These are phyloP conservation scores for Pseudomyrmex pallidus DNA, from an alignment of 1,140 invertebrate species.

Conservation along the genomic window DNA sequence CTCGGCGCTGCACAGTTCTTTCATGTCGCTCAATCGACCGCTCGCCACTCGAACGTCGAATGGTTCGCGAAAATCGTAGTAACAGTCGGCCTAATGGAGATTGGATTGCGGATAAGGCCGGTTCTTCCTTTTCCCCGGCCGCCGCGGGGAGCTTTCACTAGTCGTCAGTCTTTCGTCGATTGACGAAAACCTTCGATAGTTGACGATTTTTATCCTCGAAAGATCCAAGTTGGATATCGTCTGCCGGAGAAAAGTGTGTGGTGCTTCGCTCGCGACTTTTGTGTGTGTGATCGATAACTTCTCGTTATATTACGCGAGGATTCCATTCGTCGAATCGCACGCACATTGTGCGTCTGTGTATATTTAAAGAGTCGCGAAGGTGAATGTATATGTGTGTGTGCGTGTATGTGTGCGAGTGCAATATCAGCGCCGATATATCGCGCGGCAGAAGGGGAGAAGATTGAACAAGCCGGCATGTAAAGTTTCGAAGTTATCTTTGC, in stretches of 20 bases:
- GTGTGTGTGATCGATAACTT: slow-evolving; percentile 21
- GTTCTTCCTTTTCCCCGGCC: slow-evolving; percentile 43
- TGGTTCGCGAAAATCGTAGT: slow-evolving; percentile 49
- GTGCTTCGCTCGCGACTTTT: slow-evolving; percentile 7
- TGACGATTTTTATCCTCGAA: slow-evolving; percentile 49
- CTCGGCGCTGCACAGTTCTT: slow-evolving; percentile 35
- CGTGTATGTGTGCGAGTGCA: not conserved
- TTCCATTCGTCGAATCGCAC: slow-evolving; percentile 30
- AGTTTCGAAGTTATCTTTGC: slow-evolving; percentile 56
- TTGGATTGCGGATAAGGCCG: slow-evolving; percentile 61
- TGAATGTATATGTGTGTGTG: not conserved
- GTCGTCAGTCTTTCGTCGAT: slow-evolving; percentile 34
- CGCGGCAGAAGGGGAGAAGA: slow-evolving; percentile 10
- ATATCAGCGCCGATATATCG: slow-evolving; percentile 40
- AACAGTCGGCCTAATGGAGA: slow-evolving; percentile 64
- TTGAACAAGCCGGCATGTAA: slow-evolving; percentile 36
- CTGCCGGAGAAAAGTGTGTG: not conserved
- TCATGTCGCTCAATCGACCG: slow-evolving; percentile 65
- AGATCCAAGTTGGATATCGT: slow-evolving; percentile 21
- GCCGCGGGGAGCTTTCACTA: not conserved
- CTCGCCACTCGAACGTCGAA: slow-evolving; percentile 9
- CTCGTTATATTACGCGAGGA: slow-evolving; percentile 34
- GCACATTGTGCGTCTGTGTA: slow-evolving; percentile 40
- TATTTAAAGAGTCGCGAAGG: slow-evolving; percentile 44
- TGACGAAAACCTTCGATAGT: slow-evolving; percentile 38